A percentile compares a stretch with the other conserved stretches of the same genome.
Evolutionary conservation across 2,113 vertebrate genomes (phyloP).

Genomic region (Amblyopsis rosae): DNA sequence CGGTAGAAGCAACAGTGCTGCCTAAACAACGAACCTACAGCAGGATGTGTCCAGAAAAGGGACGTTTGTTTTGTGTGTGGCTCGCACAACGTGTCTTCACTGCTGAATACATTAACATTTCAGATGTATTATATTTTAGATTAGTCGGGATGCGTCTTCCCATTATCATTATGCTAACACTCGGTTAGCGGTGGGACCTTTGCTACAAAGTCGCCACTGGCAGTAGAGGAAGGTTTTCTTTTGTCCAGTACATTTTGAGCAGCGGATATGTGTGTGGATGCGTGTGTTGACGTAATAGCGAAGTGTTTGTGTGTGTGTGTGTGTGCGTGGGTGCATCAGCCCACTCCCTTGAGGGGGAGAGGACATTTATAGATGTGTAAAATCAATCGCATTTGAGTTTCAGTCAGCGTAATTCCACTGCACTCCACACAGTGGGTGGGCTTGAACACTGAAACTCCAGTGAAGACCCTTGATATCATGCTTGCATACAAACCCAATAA

Average conservation of each 20-base stretch:
- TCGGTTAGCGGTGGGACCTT: constrained; percentile 12
- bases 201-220: neutral
- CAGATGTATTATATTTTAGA: constrained; percentile 52
- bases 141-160: constrained; percentile 50
- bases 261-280: neutral
- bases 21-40: too few species aligned
- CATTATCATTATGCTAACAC: constrained; percentile 44
- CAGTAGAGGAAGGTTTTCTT: neutral
- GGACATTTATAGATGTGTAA: constrained; percentile 21
- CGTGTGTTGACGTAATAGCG: neutral
- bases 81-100: constrained; percentile 16
- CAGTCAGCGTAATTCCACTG: neutral
- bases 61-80: constrained; percentile 8
- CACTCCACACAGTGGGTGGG: neutral
- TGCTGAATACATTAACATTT: constrained; percentile 67
- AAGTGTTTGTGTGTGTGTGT: constrained; percentile 2
- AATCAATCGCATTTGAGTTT: constrained; percentile 41
- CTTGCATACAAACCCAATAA: neutral
- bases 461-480: neutral
- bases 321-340: neutral
- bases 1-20: too few species aligned
- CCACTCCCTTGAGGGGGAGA: neutral
- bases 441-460: constrained; percentile 2
- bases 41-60: constrained; percentile 10
- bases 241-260: neutral